These are phyloP conservation scores for Drosophila nigromelanica DNA, from an alignment of 1,140 invertebrate genomes.

Conservation along the genomic window DNA sequence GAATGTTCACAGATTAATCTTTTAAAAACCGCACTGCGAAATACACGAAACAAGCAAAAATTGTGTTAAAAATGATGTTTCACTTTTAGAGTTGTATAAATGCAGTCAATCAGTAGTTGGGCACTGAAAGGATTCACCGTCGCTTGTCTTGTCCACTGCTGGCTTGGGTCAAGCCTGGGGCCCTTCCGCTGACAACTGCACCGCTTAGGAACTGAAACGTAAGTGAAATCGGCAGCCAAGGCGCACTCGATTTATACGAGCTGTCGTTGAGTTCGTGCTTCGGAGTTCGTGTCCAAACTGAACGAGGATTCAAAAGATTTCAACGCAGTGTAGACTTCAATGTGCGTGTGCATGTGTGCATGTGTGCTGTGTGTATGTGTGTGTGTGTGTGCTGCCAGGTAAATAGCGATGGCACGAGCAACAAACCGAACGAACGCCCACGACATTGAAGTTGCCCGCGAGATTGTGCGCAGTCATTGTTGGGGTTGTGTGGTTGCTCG, in stretches of 20 bases:
- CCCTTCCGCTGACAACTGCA: constrained; percentile 55
- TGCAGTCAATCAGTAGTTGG: not conserved
- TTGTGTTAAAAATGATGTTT: not conserved
- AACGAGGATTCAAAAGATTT: constrained; percentile 77
- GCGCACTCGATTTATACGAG: constrained; percentile 70
- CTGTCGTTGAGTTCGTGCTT: constrained; percentile 26
- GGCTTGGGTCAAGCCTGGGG: constrained; percentile 1
- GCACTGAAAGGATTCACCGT: constrained; percentile 13
- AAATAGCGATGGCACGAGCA: constrained; percentile 9
- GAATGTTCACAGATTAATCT: not conserved
- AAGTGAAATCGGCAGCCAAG: constrained; percentile 70
- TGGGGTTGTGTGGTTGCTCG: constrained; percentile 35
- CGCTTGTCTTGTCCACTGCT: constrained; percentile 7
- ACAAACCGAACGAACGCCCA: constrained; percentile 51
- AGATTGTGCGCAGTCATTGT: constrained; percentile 73
- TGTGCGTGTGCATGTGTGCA: not conserved
- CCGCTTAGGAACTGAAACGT: constrained; percentile 74
- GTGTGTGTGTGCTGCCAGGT: constrained; percentile 13
- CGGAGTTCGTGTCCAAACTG: constrained; percentile 35
- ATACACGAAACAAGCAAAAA: constrained; percentile 1
- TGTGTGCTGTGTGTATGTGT: not conserved
- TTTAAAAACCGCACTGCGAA: not conserved
- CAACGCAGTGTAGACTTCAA: constrained; percentile 42
- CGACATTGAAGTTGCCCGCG: constrained; percentile 28
- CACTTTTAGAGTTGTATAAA: constrained; percentile 1